These are phyloP conservation scores for Lithobates pipiens DNA, from an alignment of 2,797 vertebrate species.

Conservation along the genomic window DNA sequence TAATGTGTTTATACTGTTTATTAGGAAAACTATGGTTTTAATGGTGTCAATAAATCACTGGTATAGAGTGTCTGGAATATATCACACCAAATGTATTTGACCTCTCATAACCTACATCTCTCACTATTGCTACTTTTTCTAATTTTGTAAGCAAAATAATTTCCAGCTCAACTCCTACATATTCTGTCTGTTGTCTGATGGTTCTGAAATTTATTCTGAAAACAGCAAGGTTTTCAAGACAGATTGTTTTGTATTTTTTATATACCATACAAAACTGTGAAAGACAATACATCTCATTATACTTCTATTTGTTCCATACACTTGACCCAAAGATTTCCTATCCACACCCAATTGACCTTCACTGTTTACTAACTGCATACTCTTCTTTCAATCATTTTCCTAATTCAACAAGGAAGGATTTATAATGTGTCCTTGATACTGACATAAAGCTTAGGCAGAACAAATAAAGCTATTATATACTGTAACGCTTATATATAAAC, in stretches of 20 bases:
- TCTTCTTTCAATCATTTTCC: neutral
- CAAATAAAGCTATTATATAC: too few relatives aligned
- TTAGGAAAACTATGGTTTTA: too few relatives aligned
- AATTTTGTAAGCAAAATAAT: too few relatives aligned
- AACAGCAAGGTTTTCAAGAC: neutral
- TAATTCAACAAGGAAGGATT: neutral
- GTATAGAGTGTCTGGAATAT: neutral
- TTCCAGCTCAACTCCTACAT: too few relatives aligned
- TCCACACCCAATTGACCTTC: neutral
- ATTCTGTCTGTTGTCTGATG: neutral
- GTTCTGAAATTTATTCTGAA: neutral
- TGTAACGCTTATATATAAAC: too few relatives aligned
- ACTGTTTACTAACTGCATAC: neutral
- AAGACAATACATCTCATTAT: neutral
- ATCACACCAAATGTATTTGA: neutral
- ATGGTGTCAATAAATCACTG: neutral
- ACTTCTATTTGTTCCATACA: neutral
- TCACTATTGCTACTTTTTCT: too few relatives aligned
- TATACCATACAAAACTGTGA: neutral
- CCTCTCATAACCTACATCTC: neutral
- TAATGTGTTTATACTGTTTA: too few relatives aligned
- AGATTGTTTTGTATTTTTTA: constrained; percentile 1
- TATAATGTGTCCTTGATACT: too few relatives aligned
- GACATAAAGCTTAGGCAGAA: too few relatives aligned
- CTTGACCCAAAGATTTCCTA: neutral